Evolutionary conservation across 2,797 vertebrate genomes (phyloP).

Genomic region (Sebastiscus tertius): DNA sequence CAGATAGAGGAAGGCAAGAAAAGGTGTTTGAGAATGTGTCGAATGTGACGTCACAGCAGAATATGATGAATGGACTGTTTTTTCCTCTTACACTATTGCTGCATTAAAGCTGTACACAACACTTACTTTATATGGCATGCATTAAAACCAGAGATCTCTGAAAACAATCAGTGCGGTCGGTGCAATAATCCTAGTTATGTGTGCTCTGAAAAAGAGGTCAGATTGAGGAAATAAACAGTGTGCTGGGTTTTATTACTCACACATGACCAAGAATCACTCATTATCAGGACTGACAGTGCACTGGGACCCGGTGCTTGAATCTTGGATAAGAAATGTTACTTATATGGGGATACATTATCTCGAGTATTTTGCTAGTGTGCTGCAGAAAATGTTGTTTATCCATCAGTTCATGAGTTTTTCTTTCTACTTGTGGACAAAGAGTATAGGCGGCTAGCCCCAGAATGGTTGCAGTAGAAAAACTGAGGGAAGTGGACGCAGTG

Average conservation of each 20-base stretch:
- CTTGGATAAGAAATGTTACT: neutral
- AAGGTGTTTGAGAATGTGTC: conserved; percentile 28
- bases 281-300: conserved; percentile 38
- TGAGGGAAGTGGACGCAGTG: neutral
- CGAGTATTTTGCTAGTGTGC: neutral
- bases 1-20: neutral
- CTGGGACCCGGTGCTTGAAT: conserved; percentile 1
- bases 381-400: neutral
- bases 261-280: conserved; percentile 61
- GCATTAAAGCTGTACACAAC: conserved; percentile 3
- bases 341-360: neutral
- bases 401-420: neutral
- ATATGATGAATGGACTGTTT: conserved; percentile 35
- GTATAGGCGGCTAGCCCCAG: rapidly evolving
- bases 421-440: neutral
- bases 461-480: neutral
- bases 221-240: conserved; percentile 64
- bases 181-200: conserved; percentile 53
- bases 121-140: conserved; percentile 14
- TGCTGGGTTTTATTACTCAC: conserved; percentile 64
- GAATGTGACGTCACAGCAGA: conserved; percentile 10
- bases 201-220: conserved; percentile 57
- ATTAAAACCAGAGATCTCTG: conserved; percentile 40
- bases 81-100: neutral
- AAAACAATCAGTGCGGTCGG: conserved; percentile 48